Evolutionary conservation across 2,113 vertebrate species (phyloP), one percentile per base, ranked within the genome.

Genomic region (Ptychochromis oligacanthus): DNA sequence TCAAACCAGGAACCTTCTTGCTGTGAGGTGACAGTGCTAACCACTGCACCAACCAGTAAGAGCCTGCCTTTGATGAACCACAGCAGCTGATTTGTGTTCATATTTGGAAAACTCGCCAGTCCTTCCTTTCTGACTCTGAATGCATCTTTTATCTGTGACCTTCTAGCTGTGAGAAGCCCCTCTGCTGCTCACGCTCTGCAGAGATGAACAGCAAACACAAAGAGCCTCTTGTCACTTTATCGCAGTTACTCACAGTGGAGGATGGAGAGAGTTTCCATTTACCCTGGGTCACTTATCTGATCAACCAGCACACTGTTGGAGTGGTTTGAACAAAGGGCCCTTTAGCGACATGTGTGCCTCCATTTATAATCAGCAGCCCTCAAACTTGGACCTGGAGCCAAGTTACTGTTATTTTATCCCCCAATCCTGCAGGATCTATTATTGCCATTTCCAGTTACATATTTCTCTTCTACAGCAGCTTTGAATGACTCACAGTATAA

Each of bases 151-250:
- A 78, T 78, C 75, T 0, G 13, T 3, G 17, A 17, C 28, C 26
- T 61, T 77, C 72, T 72, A 87, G 77, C 85, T 77, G 77, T 78
- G 64, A 67, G 60, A 80, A 60, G 56, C 24, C 49, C 34, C 17
- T 3, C 52, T 26, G 58, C 57, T 55, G 75, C 17, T 59, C 62
- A 9, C 8, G 38, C 55, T 81, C 52, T 15, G 60, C 81, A 65
- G 81, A 72, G 60, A 83, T 76, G 67, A 81, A 59, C 79, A 49
- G 56, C 81, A 34, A 64, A n/a, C 57, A 87, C 75, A 88, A 81
- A 80, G 87, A 88, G 89, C 18, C 43, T 64, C 67, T 81, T 90
- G 81, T 86, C 4, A 13, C 18, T 55, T 34, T n/a, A 6, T 52
- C 20, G 43, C 72, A 77, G 65, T 80, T 57, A 52, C 62, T 80